Percentiles rank a stretch among this genome's conserved stretches.
phyloP scores from a whole-genome alignment of 2,113 vertebrate genomes.

The Procavia capensis region DNA sequence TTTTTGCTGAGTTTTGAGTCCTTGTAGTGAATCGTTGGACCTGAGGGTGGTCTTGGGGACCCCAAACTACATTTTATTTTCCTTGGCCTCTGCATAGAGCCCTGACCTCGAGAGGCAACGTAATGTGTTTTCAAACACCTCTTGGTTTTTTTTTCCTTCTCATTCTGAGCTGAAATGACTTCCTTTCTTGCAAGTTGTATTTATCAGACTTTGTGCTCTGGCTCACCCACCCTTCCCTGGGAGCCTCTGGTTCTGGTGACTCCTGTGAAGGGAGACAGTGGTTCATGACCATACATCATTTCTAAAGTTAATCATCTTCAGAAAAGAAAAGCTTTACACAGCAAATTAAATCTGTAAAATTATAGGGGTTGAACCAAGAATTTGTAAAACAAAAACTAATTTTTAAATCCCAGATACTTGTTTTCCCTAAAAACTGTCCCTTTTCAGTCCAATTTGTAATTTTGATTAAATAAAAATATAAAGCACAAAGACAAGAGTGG shows the following conservation, averaged over 20 bases:
- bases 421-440: not conserved
- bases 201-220: not conserved
- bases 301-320: not conserved
- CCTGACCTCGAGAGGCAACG: not conserved
- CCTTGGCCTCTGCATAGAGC: not conserved
- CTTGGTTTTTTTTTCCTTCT: not conserved
- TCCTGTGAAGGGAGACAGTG: not conserved
- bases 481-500: too few species aligned
- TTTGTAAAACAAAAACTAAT: not conserved
- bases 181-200: not conserved
- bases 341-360: not conserved
- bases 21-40: not conserved
- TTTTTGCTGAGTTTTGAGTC: not conserved
- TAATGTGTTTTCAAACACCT: not conserved
- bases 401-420: not conserved
- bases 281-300: not conserved
- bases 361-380: not conserved
- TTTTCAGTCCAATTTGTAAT: not conserved
- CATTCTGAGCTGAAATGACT: not conserved
- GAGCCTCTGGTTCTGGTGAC: not conserved
- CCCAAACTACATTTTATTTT: not conserved
- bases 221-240: not conserved
- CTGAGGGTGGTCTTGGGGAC: not conserved
- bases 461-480: not conserved
- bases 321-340: not conserved